Conservation (phyloP, 2,888 invertebrate genomes). For the Silvanus unidentatus region DNA sequence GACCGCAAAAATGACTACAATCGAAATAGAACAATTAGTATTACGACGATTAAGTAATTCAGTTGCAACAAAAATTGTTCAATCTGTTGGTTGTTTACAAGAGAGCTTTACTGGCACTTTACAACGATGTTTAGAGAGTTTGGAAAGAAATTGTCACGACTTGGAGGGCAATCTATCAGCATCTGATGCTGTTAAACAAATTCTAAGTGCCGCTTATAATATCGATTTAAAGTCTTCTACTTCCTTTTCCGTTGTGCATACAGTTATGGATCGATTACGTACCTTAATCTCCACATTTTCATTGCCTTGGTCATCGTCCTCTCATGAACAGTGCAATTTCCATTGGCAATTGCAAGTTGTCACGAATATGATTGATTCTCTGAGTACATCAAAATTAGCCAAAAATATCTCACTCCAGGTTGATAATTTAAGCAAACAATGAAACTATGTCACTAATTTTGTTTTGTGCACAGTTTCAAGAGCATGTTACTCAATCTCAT, state of each 20-base stretch:
- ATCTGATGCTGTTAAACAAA: constrained; percentile 69
- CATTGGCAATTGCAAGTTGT: constrained; percentile 69
- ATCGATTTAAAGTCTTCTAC: constrained; percentile 63
- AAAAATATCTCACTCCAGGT: constrained; percentile 61
- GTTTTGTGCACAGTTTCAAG: constrained; percentile 57
- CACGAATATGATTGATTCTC: constrained; percentile 61
- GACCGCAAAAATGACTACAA: constrained; percentile 51
- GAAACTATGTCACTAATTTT: too few relatives aligned
- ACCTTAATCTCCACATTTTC: constrained; percentile 57
- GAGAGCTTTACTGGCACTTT: constrained; percentile 80
- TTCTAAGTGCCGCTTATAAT: constrained; percentile 68
- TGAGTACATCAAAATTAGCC: constrained; percentile 66
- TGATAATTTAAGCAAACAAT: too few relatives aligned
- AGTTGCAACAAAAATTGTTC: constrained; percentile 71
- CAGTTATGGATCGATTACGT: constrained; percentile 61
- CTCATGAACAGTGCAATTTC: constrained; percentile 40
- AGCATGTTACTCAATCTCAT: constrained; percentile 69
- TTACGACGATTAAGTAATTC: constrained; percentile 67
- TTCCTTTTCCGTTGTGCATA: constrained; percentile 58
- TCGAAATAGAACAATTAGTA: constrained; percentile 73
- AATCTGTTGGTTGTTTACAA: constrained; percentile 74
- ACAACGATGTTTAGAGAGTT: constrained; percentile 65
- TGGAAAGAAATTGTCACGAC: constrained; percentile 55
- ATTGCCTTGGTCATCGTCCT: constrained; percentile 53
- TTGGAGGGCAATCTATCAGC: constrained; percentile 53